A percentile compares a stretch with the other conserved stretches of the same genome.
phyloP scores from a whole-genome alignment of 2,888 invertebrate genomes.

The Rhyacophila evoluta region DNA sequence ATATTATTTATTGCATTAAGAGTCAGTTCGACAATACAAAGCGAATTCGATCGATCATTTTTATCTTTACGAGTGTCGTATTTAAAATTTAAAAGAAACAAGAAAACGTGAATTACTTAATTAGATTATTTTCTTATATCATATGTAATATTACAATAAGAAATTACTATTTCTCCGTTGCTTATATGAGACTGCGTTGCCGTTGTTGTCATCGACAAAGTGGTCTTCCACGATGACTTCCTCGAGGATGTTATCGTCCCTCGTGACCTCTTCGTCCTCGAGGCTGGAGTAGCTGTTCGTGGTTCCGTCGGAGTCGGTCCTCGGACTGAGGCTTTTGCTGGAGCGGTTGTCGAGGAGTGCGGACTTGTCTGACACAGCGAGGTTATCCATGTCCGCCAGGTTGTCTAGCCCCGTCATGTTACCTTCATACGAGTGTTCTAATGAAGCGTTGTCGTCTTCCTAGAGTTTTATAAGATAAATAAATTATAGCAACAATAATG shows the following conservation, averaged over 20 bases:
- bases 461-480: neutral
- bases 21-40: too few species aligned
- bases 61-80: too few species aligned
- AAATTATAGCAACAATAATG: too few species aligned
- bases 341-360: neutral
- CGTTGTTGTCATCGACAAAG: slow-evolving; percentile 60
- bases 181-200: slow-evolving; percentile 50
- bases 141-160: too few species aligned
- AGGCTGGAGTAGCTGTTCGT: slow-evolving; percentile 69
- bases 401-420: slow-evolving; percentile 29
- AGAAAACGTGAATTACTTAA: too few species aligned
- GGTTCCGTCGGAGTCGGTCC: slow-evolving; percentile 63
- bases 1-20: too few species aligned
- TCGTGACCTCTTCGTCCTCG: slow-evolving; percentile 68
- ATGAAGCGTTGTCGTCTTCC: slow-evolving; percentile 33
- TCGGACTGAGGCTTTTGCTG: neutral
- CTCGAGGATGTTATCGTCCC: slow-evolving; percentile 58
- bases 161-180: slow-evolving; percentile 53
- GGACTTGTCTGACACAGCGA: neutral
- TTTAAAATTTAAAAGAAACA: too few species aligned
- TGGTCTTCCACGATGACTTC: slow-evolving; percentile 61
- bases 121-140: too few species aligned
- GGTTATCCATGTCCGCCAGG: slow-evolving; percentile 20
- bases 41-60: too few species aligned
- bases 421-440: slow-evolving; percentile 33